Evolutionary conservation across 2,113 vertebrate genomes (phyloP), one percentile per base, ranked within the genome.

Genomic region (Trematomus loennbergii): DNA sequence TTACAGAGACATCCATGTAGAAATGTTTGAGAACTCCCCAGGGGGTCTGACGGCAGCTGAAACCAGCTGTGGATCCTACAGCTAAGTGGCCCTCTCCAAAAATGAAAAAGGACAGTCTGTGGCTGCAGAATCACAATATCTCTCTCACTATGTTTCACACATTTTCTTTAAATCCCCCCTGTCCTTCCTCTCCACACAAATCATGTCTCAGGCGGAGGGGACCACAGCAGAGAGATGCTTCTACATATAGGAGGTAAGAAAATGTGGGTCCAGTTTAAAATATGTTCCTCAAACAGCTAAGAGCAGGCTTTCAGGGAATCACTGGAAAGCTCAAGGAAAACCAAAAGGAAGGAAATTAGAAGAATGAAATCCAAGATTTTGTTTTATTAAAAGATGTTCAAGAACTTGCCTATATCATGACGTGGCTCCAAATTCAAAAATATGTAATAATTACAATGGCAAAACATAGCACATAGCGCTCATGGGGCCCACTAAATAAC

Each of bases 61-160:
- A 85, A 89, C 76, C 82, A 87, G 85, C 83, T 90, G 83, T 79
- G 75, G 71, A 79, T 90, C 68, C 50, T n/a, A 29, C n/a, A 65
- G 50, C 48, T 20, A 62, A 87, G 64, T 82, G 78, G 60, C 55
- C 67, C 46, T 70, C 76, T 78, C 43, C 36, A 72, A 72, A 86
- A 83, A 25, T 1, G 53, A 79, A 62, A 53, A 62, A 53, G 72
- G 55, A 49, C 68, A 68, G 71, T 69, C 43, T 53, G 33, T n/a
- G 48, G 33, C 36, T 76, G 58, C 29, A 77, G 33, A 82, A 43
- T 22, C 57, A 75, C 43, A 78, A 54, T 60, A 71, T 69, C 75
- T 58, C 54, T 81, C 49, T 65, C 48, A 54, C 55, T 68, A 49
- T 75, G 45, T 52, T 80, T 71, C 54, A 74, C 52, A 71, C 53